Evolutionary conservation across 2,888 invertebrate species (phyloP).

Genomic region (Mactromeris polynyma): DNA sequence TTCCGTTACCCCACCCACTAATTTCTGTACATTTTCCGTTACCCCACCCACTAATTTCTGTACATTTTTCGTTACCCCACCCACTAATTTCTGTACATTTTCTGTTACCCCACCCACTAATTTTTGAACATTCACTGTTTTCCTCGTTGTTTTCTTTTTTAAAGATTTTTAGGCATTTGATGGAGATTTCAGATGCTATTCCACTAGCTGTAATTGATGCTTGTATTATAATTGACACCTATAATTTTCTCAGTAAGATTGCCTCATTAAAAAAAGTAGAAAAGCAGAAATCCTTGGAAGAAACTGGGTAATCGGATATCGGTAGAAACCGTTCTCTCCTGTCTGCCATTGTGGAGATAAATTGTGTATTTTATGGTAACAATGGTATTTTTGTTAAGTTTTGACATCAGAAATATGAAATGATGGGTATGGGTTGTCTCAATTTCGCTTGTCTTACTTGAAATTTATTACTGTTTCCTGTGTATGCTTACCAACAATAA

Average conservation of each 20-base stretch:
- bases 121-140: neutral
- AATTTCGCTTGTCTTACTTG: neutral
- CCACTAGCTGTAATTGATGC: conserved; percentile 1
- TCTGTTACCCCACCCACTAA: neutral
- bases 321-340: neutral
- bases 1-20: neutral
- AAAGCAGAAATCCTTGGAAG: neutral
- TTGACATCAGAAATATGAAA: conserved; percentile 21
- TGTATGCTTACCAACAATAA: neutral
- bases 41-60: too few species aligned
- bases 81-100: too few species aligned
- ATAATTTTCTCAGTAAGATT: conserved; percentile 22
- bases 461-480: conserved; percentile 5
- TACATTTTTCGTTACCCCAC: too few species aligned
- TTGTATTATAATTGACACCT: conserved; percentile 23
- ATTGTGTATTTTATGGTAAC: neutral
- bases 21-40: neutral
- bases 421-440: neutral
- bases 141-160: neutral
- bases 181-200: conserved; percentile 18
- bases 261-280: conserved; percentile 23
- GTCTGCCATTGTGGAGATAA: neutral
- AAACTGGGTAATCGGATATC: neutral
- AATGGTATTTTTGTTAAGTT: conserved; percentile 12
- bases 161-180: neutral